Conservation (phyloP, 2,113 vertebrate species). For the Athene noctua region DNA sequence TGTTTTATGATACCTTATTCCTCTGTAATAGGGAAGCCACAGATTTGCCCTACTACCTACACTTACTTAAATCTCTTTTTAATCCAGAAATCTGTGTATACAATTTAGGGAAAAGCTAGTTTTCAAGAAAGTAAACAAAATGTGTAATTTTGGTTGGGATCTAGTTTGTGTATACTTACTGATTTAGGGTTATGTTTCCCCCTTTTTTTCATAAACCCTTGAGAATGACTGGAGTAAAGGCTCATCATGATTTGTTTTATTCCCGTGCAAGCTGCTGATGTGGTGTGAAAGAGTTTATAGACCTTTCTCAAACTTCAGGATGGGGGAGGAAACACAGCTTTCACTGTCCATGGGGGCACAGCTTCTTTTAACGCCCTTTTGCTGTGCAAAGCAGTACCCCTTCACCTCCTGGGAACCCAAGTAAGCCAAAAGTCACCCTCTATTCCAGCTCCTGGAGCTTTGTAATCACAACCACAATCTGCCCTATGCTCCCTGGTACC, state of each 20-base stretch:
- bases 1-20: constrained; percentile 56
- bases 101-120: neutral
- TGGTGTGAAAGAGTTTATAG: neutral
- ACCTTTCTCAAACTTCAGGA: neutral
- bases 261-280: neutral
- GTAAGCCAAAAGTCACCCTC: neutral
- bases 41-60: constrained; percentile 17
- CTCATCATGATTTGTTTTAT: neutral
- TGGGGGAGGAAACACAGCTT: neutral
- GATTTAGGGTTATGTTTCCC: neutral
- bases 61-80: neutral
- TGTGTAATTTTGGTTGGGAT: neutral
- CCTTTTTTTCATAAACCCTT: neutral
- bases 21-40: constrained; percentile 41
- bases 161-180: neutral
- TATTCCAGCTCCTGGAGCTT: neutral
- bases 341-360: neutral
- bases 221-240: neutral
- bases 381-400: neutral
- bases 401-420: neutral
- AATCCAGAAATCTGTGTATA: neutral
- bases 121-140: neutral
- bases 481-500: accelerated
- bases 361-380: neutral
- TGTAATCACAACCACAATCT: neutral